Percentiles rank a stretch among this genome's conserved stretches.
Conservation (phyloP, 2,888 invertebrate genomes). For the Mesochorus sp. region DNA sequence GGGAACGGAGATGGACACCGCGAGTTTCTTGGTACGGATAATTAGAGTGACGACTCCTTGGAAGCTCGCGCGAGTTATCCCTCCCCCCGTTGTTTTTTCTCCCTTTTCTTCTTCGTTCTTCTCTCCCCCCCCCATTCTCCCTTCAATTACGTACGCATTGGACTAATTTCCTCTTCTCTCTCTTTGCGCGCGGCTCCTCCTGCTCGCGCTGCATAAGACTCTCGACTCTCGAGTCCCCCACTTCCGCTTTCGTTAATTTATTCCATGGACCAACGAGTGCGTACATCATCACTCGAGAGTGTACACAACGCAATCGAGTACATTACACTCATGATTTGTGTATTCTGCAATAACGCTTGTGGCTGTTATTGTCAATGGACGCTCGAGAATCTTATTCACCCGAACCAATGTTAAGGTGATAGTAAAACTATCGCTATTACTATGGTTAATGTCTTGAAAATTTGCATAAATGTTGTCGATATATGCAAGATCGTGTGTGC, state of each 20-base stretch:
- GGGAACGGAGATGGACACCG: constrained; percentile 52
- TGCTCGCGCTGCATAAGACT: neutral
- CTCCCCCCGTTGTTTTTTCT: too few species aligned
- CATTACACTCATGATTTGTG: neutral
- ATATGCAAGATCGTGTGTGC: too few species aligned
- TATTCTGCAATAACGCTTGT: neutral
- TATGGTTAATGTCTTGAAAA: too few species aligned
- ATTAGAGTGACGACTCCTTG: constrained; percentile 62
- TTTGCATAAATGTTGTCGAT: too few species aligned
- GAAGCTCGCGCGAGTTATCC: constrained; percentile 37
- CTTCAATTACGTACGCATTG: neutral
- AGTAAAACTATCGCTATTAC: too few species aligned
- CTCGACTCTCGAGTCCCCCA: neutral
- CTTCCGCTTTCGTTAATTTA: constrained; percentile 11
- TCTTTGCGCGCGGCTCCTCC: constrained; percentile 19
- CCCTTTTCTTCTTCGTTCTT: neutral
- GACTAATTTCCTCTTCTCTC: constrained; percentile 1
- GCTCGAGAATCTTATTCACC: neutral
- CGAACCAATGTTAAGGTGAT: too few species aligned
- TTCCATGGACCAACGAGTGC: neutral
- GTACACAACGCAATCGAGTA: constrained; percentile 11
- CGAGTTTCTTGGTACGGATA: constrained; percentile 62
- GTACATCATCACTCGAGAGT: too few species aligned
- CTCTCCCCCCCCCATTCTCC: too few species aligned
- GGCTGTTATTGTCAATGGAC: too few species aligned